Evolutionary conservation across 2,888 invertebrate genomes (phyloP), one percentile per base, ranked within the genome.

Genomic region (Ceriagrion tenellum): DNA sequence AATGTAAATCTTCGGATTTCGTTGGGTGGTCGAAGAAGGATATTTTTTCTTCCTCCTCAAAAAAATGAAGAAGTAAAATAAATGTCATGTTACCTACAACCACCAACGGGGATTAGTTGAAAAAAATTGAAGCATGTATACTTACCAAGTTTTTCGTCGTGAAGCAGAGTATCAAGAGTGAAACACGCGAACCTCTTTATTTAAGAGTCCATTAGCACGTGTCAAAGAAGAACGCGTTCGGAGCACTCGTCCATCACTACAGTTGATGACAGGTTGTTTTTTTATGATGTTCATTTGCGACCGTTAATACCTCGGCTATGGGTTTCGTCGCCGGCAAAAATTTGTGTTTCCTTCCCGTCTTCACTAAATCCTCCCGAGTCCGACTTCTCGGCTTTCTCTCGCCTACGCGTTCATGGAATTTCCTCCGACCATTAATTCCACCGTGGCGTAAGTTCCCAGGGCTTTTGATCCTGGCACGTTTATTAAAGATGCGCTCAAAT

Each of bases 131-230:
- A 74, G 1, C 26, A 35, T 35, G 26, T 8, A 81, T 81, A 8
- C 81, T 23, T 35, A 13, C 16, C 2, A 35, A 35, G 74, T 81
- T 30, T 81, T 30, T 8, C 26, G 81, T 35, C 18, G 81, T 13
- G 35, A 35, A 26, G 81, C 23, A 30, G 81, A 13, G 81, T 81
- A 81, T 81, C 35, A 30, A 35, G n/a, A 81, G 26, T 26, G 13
- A 35, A 81, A 81, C 35, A 81, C 18, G 81, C 35, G 81, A 35
- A 35, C 35, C 81, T 81, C 81, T 26, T 81, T 81, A 81, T 81
- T 81, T 81, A 81, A 81, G 81, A 81, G 81, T 81, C 81, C 81
- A 81, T 81, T 81, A 35, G 81, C 30, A 81, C 81, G 81, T 81
- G 81, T 81, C 81, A 81, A 81, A 30, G 35, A 35, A 81, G 35